Evolutionary conservation across 2,113 vertebrate species (phyloP).

Genomic region (Corynorhinus townsendii): DNA sequence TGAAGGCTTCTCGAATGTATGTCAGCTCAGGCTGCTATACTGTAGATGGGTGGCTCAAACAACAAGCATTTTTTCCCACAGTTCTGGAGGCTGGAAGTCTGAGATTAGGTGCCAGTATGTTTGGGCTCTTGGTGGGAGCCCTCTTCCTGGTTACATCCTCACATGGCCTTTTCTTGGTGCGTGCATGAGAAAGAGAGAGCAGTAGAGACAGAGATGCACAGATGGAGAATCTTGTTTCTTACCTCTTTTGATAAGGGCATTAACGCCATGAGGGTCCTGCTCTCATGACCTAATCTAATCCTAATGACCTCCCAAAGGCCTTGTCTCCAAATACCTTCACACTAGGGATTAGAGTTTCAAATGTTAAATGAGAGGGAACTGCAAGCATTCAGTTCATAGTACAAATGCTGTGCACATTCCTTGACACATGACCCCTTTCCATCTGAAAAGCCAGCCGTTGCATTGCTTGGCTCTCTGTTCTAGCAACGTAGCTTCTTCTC

Average conservation of each 20-base stretch:
- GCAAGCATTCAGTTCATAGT: background rate
- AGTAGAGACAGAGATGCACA: background rate
- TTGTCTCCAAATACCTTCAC: background rate
- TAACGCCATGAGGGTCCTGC: background rate
- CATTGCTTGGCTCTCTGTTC: background rate
- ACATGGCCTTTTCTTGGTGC: background rate
- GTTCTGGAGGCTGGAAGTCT: background rate
- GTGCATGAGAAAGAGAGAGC: no score
- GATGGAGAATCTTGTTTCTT: background rate
- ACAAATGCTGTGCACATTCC: background rate
- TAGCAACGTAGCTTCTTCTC: background rate
- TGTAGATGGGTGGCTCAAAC: background rate
- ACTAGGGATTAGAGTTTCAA: background rate
- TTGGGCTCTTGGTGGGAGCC: background rate
- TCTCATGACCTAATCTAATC: background rate
- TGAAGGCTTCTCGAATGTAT: background rate
- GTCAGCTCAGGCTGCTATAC: background rate
- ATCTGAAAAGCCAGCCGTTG: background rate
- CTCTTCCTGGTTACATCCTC: background rate
- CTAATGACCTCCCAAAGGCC: background rate
- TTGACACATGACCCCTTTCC: background rate
- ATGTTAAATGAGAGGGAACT: background rate
- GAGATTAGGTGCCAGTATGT: fast-evolving
- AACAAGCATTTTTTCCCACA: background rate
- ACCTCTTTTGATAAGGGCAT: background rate